These are phyloP conservation scores for Tipula vernalis DNA, from an alignment of 2,888 invertebrate species.

Conservation along the genomic window DNA sequence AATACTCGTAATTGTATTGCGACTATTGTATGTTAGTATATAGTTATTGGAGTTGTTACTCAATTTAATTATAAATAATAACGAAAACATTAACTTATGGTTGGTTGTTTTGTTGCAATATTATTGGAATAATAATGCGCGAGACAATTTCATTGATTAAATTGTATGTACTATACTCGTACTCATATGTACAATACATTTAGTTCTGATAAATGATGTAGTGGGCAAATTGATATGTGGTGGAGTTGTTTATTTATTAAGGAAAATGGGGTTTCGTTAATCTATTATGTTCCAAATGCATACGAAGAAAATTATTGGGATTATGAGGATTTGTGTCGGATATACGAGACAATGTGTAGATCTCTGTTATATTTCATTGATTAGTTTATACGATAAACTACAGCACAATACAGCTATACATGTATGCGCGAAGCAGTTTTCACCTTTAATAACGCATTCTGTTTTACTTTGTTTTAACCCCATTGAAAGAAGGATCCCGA, in stretches of 20 bases:
- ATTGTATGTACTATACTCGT: background rate
- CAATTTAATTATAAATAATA: background rate
- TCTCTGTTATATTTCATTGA: too few species aligned
- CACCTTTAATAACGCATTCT: too few species aligned
- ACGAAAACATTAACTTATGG: background rate
- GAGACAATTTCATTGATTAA: background rate
- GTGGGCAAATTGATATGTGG: background rate
- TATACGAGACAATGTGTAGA: too few species aligned
- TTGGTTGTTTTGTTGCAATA: background rate
- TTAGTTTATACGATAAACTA: too few species aligned
- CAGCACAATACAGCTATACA: too few species aligned
- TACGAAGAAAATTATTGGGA: too few species aligned
- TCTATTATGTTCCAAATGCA: background rate
- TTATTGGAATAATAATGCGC: background rate
- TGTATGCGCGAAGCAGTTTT: too few species aligned
- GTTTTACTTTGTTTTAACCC: too few species aligned
- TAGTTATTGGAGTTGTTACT: background rate
- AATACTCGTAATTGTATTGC: background rate
- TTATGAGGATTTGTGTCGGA: too few species aligned
- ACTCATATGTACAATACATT: too few species aligned
- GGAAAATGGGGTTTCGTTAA: background rate
- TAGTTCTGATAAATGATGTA: background rate
- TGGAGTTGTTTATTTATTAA: background rate
- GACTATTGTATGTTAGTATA: background rate
- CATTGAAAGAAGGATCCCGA: too few species aligned